These are phyloP conservation scores for Clarias magur DNA, from an alignment of 2,113 vertebrate genomes.

Conservation along the genomic window DNA sequence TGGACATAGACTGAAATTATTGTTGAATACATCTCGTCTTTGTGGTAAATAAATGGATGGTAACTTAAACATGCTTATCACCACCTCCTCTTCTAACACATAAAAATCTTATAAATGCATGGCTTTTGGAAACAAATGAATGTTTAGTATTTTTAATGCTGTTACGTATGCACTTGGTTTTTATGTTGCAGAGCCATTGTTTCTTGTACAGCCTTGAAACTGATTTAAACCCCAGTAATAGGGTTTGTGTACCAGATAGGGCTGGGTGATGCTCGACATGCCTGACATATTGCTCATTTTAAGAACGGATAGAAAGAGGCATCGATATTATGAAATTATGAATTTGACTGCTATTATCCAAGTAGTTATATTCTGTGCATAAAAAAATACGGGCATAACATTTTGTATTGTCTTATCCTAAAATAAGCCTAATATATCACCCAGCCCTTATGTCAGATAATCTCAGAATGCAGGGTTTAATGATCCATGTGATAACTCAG, in stretches of 20 bases:
- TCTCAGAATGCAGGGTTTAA: not conserved
- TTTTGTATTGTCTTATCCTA: not conserved
- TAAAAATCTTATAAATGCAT: constrained; percentile 2
- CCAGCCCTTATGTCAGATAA: not conserved
- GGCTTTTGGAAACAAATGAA: not conserved
- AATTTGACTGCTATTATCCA: not conserved
- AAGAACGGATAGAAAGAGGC: not conserved
- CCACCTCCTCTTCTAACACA: not conserved
- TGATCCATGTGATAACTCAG: not conserved
- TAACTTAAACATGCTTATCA: constrained; percentile 45
- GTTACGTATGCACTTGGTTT: constrained; percentile 16
- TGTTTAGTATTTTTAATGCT: not conserved
- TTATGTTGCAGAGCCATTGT: constrained; percentile 26
- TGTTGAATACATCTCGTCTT: not conserved
- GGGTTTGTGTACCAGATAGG: not conserved
- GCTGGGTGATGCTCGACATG: not conserved
- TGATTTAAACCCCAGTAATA: not conserved
- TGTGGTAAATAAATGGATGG: constrained; percentile 50
- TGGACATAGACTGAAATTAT: too few relatives aligned
- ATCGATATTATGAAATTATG: not conserved
- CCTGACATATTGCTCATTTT: not conserved
- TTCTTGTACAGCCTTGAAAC: constrained; percentile 7
- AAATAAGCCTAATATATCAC: too few relatives aligned
- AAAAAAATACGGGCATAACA: not conserved
- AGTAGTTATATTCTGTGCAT: not conserved